Conservation (phyloP, 23 tunicate species). For the Ascidia mentula region DNA sequence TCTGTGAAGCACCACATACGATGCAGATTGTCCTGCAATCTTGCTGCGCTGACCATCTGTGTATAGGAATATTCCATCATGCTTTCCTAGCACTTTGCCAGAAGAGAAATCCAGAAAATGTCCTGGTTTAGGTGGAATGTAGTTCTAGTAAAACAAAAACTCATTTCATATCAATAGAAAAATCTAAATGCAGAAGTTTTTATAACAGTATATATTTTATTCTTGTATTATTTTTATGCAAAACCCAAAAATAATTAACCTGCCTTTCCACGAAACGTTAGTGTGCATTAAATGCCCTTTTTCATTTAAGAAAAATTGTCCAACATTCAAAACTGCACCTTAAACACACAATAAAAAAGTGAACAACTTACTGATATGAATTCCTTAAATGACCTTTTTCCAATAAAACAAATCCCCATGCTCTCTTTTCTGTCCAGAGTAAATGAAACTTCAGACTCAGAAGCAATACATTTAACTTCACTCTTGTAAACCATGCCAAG, state of each 20-base stretch:
- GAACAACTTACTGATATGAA: constrained; percentile 53
- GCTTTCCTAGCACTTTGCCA: constrained; percentile 51
- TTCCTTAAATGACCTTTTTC: constrained; percentile 57
- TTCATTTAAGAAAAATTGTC: too few relatives aligned
- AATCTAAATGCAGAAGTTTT: too few relatives aligned
- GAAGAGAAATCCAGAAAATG: constrained; percentile 51
- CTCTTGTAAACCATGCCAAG: constrained; percentile 49
- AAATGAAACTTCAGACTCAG: constrained; percentile 36
- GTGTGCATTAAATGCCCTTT: too few relatives aligned
- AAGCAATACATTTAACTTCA: constrained; percentile 70
- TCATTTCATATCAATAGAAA: too few relatives aligned
- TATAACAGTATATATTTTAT: too few relatives aligned
- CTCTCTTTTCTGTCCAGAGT: constrained; percentile 76
- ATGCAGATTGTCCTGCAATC: constrained; percentile 16
- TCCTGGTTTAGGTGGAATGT: constrained; percentile 80
- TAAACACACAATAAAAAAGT: too few relatives aligned
- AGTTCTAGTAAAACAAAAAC: constrained; percentile 40
- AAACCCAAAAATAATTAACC: too few relatives aligned
- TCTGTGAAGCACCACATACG: constrained; percentile 63
- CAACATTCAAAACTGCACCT: too few relatives aligned
- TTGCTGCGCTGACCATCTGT: constrained; percentile 80
- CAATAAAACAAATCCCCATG: constrained; percentile 94
- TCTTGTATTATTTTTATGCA: too few relatives aligned
- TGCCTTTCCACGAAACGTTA: too few relatives aligned
- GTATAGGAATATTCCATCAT: constrained; percentile 49